Evolutionary conservation across 2,113 vertebrate species (phyloP).

Genomic region (Psittacus erithacus): DNA sequence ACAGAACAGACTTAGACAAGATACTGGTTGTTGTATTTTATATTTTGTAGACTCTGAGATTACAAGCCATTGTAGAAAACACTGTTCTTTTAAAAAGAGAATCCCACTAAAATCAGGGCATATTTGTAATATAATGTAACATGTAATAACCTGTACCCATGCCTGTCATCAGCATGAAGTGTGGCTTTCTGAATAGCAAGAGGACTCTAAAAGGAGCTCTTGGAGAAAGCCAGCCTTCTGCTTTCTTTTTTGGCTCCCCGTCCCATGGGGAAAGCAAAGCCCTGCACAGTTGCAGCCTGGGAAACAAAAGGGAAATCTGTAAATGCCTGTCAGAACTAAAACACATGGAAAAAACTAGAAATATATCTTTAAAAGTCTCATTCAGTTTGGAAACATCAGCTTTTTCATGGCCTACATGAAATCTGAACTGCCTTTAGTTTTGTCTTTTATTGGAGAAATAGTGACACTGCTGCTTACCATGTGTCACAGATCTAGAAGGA

Average conservation of each 20-base stretch:
- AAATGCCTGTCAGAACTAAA: not conserved
- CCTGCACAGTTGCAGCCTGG: not conserved
- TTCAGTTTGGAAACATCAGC: not conserved
- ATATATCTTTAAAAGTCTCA: not conserved
- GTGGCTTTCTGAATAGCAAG: not conserved
- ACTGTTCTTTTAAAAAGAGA: not conserved
- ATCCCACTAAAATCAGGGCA: not conserved
- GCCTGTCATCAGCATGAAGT: not conserved
- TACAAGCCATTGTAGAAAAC: not conserved
- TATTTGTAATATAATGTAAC: not conserved
- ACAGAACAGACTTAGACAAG: not conserved
- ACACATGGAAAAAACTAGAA: not conserved
- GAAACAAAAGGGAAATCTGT: not conserved
- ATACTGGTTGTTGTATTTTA: not conserved
- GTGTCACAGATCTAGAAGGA: not conserved
- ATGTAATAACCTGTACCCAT: not conserved
- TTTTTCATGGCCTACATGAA: rapidly evolving
- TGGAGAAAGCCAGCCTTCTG: not conserved
- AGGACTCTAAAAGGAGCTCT: not conserved
- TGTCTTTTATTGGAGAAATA: not conserved
- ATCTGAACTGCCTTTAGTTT: not conserved
- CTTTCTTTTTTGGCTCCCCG: not conserved
- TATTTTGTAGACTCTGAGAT: not conserved
- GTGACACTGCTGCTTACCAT: not conserved
- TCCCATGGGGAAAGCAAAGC: rapidly evolving